A percentile compares a stretch with the other conserved stretches of the same genome.
These are phyloP conservation scores for Tachypleus tridentatus DNA, from an alignment of 1,140 invertebrate genomes.

Conservation along the genomic window DNA sequence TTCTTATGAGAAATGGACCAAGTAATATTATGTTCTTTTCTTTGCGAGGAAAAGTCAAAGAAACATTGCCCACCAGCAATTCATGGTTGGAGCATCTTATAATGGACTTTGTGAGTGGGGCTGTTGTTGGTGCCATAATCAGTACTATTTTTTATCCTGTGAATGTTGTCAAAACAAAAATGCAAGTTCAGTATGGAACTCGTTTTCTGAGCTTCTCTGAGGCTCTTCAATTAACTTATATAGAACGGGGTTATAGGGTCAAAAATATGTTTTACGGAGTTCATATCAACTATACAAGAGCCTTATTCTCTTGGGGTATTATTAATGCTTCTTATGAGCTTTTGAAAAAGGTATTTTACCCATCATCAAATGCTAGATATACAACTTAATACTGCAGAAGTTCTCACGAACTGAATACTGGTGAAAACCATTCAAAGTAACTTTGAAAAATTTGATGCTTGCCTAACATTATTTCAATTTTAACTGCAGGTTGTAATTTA, in stretches of 20 bases:
- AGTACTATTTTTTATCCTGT: slow-evolving; percentile 92
- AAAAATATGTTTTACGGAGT: slow-evolving; percentile 82
- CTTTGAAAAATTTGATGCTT: too few species aligned
- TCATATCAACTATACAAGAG: slow-evolving; percentile 83
- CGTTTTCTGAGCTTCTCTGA: slow-evolving; percentile 54
- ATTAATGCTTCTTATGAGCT: slow-evolving; percentile 90
- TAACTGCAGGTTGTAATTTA: too few species aligned
- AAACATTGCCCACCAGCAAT: slow-evolving; percentile 39
- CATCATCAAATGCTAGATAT: too few species aligned
- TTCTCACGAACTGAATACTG: too few species aligned
- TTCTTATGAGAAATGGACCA: slow-evolving; percentile 72
- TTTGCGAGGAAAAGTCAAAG: slow-evolving; percentile 58
- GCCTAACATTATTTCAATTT: too few species aligned
- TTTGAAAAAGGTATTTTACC: slow-evolving; percentile 6
- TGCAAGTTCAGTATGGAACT: slow-evolving; percentile 85
- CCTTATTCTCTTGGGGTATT: slow-evolving; percentile 95
- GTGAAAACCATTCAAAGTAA: too few species aligned
- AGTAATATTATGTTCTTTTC: slow-evolving; percentile 87
- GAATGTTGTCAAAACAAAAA: slow-evolving; percentile 93
- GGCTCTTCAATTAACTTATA: slow-evolving; percentile 61
- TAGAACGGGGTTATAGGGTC: slow-evolving; percentile 61
- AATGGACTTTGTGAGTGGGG: slow-evolving; percentile 78
- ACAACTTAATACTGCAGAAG: too few species aligned
- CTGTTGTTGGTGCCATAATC: slow-evolving; percentile 82
- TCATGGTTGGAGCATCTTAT: slow-evolving; percentile 27